A percentile compares a stretch with the other conserved stretches of the same genome.
These are phyloP conservation scores for Bugulina stolonifera DNA, from an alignment of 2,888 invertebrate genomes.

Conservation along the genomic window DNA sequence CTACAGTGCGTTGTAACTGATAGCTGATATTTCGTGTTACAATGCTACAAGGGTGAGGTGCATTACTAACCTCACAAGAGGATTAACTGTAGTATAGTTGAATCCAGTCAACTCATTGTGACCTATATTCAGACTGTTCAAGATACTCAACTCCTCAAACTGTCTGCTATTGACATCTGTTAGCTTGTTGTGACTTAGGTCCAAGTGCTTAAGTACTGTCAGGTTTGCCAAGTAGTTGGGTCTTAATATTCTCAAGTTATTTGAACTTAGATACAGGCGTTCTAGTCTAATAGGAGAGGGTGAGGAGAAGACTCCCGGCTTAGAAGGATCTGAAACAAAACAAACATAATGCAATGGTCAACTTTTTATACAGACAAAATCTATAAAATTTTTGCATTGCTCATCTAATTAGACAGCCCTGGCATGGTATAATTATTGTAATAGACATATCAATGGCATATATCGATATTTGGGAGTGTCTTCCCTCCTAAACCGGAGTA, in stretches of 20 bases:
- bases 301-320: neutral
- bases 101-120: neutral
- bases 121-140: neutral
- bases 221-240: neutral
- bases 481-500: too few relatives aligned
- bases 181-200: neutral
- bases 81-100: neutral
- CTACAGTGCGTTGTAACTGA: too few relatives aligned
- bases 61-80: conserved; percentile 2
- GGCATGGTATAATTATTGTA: too few relatives aligned
- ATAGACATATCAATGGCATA: too few relatives aligned
- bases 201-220: neutral
- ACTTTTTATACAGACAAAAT: too few relatives aligned
- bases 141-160: neutral
- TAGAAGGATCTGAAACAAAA: neutral
- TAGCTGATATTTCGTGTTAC: too few relatives aligned
- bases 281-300: neutral
- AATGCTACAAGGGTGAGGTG: too few relatives aligned
- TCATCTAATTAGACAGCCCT: too few relatives aligned
- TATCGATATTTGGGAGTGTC: too few relatives aligned
- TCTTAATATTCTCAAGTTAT: neutral
- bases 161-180: neutral
- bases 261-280: neutral
- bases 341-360: too few relatives aligned
- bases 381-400: too few relatives aligned